phyloP scores from a whole-genome alignment of 2,888 invertebrate genomes.

The Carabus problematicus region DNA sequence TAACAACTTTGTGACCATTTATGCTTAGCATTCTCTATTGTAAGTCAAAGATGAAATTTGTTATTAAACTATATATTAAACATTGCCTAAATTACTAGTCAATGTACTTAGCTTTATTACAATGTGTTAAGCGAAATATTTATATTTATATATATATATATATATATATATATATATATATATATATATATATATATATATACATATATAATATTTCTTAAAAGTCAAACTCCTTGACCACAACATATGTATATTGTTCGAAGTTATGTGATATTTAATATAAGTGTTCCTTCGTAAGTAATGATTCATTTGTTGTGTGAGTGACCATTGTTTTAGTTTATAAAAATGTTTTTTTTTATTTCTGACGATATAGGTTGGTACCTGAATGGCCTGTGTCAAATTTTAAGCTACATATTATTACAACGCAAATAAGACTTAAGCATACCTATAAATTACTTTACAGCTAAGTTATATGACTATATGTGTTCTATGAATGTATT shows the following conservation, averaged over 20 bases:
- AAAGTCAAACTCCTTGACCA: constrained; percentile 18
- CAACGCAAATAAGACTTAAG: too few relatives aligned
- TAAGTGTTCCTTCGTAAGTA: constrained; percentile 32
- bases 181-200: constrained; percentile 31
- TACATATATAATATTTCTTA: constrained; percentile 27
- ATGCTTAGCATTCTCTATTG: constrained; percentile 16
- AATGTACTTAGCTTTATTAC: constrained; percentile 29
- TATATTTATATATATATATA: background rate
- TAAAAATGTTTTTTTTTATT: too few relatives aligned
- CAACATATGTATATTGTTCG: constrained; percentile 36
- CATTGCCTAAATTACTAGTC: too few relatives aligned
- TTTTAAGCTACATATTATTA: background rate
- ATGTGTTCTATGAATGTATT: too few relatives aligned
- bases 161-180: constrained; percentile 4
- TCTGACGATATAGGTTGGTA: background rate
- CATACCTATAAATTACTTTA: too few relatives aligned
- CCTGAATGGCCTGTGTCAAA: constrained; percentile 15
- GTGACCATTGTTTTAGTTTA: background rate
- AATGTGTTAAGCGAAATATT: background rate
- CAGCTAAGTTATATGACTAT: too few relatives aligned
- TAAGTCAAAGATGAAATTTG: too few relatives aligned
- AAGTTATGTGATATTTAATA: constrained; percentile 40
- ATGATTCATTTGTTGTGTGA: background rate
- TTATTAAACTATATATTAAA: too few relatives aligned
- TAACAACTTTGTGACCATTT: constrained; percentile 22